phyloP scores from a whole-genome alignment of 2,888 invertebrate species.

The Thysanoteuthis rhombus region DNA sequence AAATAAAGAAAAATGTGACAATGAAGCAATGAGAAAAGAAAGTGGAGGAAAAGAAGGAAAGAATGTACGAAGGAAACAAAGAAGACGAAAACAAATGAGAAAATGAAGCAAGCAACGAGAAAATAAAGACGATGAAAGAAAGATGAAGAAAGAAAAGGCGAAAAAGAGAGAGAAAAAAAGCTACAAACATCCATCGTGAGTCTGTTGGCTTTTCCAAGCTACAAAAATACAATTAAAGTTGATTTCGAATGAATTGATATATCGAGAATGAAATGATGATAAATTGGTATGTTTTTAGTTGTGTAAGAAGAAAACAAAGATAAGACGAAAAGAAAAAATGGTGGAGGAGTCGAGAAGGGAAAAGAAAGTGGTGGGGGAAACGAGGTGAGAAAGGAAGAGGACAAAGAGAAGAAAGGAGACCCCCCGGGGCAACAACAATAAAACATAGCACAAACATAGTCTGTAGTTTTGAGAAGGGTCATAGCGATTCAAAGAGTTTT shows the following conservation, averaged over 20 bases:
- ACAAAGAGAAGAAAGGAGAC: not conserved
- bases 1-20: not conserved
- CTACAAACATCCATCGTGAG: too few species aligned
- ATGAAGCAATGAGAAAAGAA: not conserved
- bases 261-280: too few species aligned
- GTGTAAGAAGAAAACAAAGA: too few species aligned
- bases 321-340: not conserved
- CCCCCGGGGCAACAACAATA: not conserved
- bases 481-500: too few species aligned
- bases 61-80: not conserved
- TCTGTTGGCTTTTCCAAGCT: too few species aligned
- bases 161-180: not conserved
- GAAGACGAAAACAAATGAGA: not conserved
- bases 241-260: too few species aligned
- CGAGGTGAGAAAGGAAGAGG: not conserved
- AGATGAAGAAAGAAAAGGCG: not conserved
- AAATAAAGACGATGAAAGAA: not conserved
- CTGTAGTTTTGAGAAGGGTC: too few species aligned
- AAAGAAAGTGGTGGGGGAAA: too few species aligned
- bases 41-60: not conserved
- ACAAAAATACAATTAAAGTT: too few species aligned
- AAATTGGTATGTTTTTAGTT: too few species aligned
- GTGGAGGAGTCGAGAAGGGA: not conserved
- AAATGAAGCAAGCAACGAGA: not conserved
- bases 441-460: not conserved